A percentile compares a stretch with the other conserved stretches of the same genome.
Evolutionary conservation across 2,113 vertebrate genomes (phyloP).

Genomic region (Larimichthys crocea): DNA sequence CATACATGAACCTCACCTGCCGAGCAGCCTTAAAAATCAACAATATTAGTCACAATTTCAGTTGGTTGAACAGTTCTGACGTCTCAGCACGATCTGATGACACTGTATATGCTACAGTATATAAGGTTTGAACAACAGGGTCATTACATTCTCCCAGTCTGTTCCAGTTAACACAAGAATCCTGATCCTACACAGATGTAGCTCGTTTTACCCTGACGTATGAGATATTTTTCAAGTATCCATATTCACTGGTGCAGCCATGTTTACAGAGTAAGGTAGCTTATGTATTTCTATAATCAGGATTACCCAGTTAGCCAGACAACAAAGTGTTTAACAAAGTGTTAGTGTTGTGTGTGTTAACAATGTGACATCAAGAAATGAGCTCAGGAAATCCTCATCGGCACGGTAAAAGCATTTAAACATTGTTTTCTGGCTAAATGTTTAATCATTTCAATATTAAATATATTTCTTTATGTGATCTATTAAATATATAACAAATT

Average conservation of each 20-base stretch:
- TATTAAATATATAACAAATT: slow-evolving; percentile 1
- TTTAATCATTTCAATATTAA: slow-evolving; percentile 26
- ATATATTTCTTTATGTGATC: slow-evolving; percentile 6
- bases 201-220: neutral
- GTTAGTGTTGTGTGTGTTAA: neutral
- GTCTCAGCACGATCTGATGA: neutral
- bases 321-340: slow-evolving; percentile 25
- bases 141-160: slow-evolving; percentile 19
- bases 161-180: slow-evolving; percentile 1
- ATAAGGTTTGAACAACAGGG: neutral
- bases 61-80: neutral
- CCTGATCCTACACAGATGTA: neutral
- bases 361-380: slow-evolving; percentile 15
- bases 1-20: neutral
- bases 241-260: slow-evolving; percentile 3
- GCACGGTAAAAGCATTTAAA: neutral
- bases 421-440: slow-evolving; percentile 20
- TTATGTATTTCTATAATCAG: slow-evolving; percentile 18
- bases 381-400: neutral
- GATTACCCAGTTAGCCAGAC: slow-evolving; percentile 41
- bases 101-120: neutral
- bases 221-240: slow-evolving; percentile 53
- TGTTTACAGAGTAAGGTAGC: slow-evolving; percentile 6
- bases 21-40: neutral
- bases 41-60: neutral